These are phyloP conservation scores for Steromphala cineraria DNA, from an alignment of 2,888 invertebrate species.

Conservation along the genomic window DNA sequence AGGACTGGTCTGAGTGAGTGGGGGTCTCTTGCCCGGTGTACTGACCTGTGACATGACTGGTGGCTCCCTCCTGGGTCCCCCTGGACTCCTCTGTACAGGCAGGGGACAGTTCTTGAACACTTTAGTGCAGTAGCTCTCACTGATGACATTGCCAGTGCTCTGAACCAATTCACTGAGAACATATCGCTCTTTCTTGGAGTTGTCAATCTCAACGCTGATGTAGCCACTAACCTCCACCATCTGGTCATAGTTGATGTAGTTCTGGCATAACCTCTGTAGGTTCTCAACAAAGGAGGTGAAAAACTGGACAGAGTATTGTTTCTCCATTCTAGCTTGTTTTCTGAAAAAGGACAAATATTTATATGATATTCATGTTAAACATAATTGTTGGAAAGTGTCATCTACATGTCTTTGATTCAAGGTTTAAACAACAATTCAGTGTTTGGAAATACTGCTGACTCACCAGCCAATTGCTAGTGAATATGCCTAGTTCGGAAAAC, in stretches of 20 bases:
- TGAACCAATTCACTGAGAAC: conserved; percentile 8
- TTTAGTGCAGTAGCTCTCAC: conserved; percentile 9
- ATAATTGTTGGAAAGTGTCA: too few species aligned
- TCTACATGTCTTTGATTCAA: too few species aligned
- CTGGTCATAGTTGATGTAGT: conserved; percentile 11
- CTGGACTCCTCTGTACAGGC: conserved; percentile 5
- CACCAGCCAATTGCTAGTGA: too few species aligned
- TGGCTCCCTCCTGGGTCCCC: background rate
- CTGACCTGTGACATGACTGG: conserved; percentile 9
- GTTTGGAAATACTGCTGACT: too few species aligned
- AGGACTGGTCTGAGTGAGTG: background rate
- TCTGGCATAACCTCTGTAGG: conserved; percentile 3
- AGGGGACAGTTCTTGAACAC: conserved; percentile 18
- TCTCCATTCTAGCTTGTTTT: background rate
- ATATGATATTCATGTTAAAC: too few species aligned
- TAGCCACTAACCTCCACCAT: conserved; percentile 17
- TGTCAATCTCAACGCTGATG: conserved; percentile 10
- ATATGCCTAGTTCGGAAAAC: too few species aligned
- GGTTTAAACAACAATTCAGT: too few species aligned
- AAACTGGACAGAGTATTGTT: conserved; percentile 11
- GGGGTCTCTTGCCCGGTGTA: background rate
- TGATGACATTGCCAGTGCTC: conserved; percentile 13
- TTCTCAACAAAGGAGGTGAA: conserved; percentile 12
- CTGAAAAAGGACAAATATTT: too few species aligned
- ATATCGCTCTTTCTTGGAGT: background rate